A percentile compares a stretch with the other conserved stretches of the same genome.
phyloP scores from a whole-genome alignment of 92 coral and sea anemone genomes.

The Epizoanthus stellaris region DNA sequence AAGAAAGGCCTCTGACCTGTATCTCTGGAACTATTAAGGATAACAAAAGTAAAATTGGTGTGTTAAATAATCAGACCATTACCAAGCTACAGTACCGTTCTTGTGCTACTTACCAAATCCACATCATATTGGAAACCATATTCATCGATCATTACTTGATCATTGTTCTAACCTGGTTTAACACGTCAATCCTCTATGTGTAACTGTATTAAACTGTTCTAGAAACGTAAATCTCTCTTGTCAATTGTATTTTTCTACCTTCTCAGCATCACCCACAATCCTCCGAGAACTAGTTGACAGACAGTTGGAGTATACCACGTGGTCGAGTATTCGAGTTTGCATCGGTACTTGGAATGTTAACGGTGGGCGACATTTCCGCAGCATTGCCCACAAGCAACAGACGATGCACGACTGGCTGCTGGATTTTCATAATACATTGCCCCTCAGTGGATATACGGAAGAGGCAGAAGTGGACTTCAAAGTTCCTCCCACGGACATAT shows the following conservation, averaged over 20 bases:
- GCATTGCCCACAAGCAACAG: constrained; percentile 97
- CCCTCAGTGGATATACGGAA: constrained; percentile 82
- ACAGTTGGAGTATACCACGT: constrained; percentile 97
- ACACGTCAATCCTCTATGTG: background rate
- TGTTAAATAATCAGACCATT: too few relatives aligned
- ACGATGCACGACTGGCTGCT: constrained; percentile 98
- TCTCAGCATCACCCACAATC: constrained; percentile 89
- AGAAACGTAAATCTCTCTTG: background rate
- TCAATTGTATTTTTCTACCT: background rate
- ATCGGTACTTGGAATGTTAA: constrained; percentile 98
- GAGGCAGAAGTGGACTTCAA: constrained; percentile 69
- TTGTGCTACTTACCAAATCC: too few relatives aligned
- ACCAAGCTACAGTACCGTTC: too few relatives aligned
- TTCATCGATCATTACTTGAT: too few relatives aligned
- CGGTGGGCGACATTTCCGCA: constrained; percentile 98
- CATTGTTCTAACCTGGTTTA: too few relatives aligned
- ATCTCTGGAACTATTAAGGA: too few relatives aligned
- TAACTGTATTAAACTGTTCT: background rate
- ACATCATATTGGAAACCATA: too few relatives aligned
- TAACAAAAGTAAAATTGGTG: too few relatives aligned
- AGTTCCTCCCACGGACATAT: constrained; percentile 84
- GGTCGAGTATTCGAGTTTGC: constrained; percentile 93
- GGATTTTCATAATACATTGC: constrained; percentile 88
- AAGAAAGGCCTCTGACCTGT: too few relatives aligned
- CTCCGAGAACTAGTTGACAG: constrained; percentile 97